phyloP scores from a whole-genome alignment of 1,140 invertebrate genomes.

The Papilio polyxenes region DNA sequence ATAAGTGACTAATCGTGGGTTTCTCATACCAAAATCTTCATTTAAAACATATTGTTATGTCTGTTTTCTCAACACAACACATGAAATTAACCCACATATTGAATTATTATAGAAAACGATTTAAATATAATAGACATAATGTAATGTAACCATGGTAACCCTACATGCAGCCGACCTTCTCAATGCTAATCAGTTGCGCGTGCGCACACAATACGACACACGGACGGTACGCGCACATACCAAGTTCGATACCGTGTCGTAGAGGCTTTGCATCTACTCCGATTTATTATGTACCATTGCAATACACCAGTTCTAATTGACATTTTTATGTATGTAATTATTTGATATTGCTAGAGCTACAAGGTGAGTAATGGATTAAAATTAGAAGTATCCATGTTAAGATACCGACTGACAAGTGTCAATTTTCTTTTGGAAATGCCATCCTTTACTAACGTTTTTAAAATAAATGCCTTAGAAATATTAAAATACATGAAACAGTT shows the following conservation, averaged over 20 bases:
- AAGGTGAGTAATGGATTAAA: no score
- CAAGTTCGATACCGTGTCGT: constrained; percentile 6
- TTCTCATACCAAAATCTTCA: background rate
- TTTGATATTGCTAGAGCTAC: background rate
- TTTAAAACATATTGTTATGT: background rate
- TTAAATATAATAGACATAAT: background rate
- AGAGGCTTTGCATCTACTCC: background rate
- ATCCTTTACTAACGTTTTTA: no score
- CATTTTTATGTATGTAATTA: background rate
- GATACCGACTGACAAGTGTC: no score
- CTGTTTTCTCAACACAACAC: no score
- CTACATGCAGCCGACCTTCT: constrained; percentile 55
- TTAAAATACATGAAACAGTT: no score
- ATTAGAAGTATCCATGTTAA: no score
- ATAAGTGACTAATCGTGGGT: background rate
- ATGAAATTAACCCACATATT: no score
- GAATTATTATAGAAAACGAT: background rate
- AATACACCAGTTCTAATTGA: background rate
- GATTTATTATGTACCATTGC: constrained; percentile 7
- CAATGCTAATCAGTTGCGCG: constrained; percentile 59
- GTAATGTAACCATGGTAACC: constrained; percentile 15
- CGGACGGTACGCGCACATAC: constrained; percentile 35
- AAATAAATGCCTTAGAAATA: no score
- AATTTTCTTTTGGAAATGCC: no score
- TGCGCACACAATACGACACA: constrained; percentile 42